Conservation (phyloP, 2,113 vertebrate species). For the Paradoxurus hermaphroditus region DNA sequence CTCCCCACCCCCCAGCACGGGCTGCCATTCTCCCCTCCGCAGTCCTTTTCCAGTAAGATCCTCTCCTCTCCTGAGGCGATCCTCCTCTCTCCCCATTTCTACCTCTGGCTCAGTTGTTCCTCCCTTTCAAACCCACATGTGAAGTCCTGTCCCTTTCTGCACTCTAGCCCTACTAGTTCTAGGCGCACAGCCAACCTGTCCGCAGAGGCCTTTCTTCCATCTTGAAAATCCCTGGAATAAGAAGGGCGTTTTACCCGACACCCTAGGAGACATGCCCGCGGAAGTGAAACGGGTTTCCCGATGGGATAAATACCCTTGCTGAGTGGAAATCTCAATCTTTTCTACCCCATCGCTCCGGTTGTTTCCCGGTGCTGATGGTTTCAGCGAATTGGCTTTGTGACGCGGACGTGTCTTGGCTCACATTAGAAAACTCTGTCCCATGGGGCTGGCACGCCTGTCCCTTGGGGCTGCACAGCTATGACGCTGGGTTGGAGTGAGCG, state of each 20-base stretch:
- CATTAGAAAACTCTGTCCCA: not conserved
- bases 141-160: not conserved
- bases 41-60: not conserved
- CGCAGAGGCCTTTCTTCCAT: not conserved
- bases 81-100: not conserved
- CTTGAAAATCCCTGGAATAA: not conserved
- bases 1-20: not conserved
- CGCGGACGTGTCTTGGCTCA: not conserved
- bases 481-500: accelerated
- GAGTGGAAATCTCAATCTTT: not conserved
- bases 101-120: not conserved
- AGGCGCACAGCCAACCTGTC: not conserved
- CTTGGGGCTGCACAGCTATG: too few relatives aligned
- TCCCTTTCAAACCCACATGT: not conserved
- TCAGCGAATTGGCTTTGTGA: not conserved
- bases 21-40: not conserved
- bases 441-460: not conserved
- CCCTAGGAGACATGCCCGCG: not conserved
- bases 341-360: not conserved
- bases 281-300: not conserved
- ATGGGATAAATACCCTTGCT: not conserved
- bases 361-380: not conserved
- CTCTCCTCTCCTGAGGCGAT: not conserved
- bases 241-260: not conserved
- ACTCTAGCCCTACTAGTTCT: not conserved